Percentiles rank a stretch among this genome's conserved stretches.
Evolutionary conservation across 2,888 invertebrate species (phyloP).

Genomic region (Sepioteuthis lessoniana): DNA sequence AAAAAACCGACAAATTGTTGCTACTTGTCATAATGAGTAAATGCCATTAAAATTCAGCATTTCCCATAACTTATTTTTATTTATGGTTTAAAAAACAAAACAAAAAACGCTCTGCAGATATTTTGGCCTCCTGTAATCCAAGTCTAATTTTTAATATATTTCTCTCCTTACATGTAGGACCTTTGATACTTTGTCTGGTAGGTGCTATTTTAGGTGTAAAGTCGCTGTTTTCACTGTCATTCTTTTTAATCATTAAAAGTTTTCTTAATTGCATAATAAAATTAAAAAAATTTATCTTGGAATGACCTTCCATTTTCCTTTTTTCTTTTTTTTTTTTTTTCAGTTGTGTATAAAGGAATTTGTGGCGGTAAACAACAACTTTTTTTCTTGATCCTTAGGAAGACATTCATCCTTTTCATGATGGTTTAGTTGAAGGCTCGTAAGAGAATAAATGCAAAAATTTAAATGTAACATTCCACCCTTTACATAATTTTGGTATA

Average conservation of each 20-base stretch:
- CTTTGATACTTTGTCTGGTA: too few species aligned
- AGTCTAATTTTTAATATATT: background rate
- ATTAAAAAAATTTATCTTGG: background rate
- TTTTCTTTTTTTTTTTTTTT: too few species aligned
- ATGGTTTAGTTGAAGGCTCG: too few species aligned
- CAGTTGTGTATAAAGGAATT: too few species aligned
- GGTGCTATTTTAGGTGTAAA: background rate
- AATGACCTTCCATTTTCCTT: too few species aligned
- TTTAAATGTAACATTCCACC: too few species aligned
- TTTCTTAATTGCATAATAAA: conserved; percentile 4
- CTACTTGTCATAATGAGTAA: background rate
- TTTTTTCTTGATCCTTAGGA: too few species aligned
- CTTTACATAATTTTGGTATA: too few species aligned
- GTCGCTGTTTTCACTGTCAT: background rate
- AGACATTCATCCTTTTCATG: too few species aligned
- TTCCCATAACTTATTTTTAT: background rate
- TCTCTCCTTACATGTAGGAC: background rate
- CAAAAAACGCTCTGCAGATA: background rate
- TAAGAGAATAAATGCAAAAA: too few species aligned
- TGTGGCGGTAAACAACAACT: too few species aligned
- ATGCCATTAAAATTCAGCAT: background rate
- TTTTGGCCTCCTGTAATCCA: background rate
- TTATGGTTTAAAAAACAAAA: background rate
- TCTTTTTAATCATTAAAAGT: background rate
- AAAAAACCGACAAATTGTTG: background rate